Evolutionary conservation across 2,888 invertebrate species (phyloP), one percentile per base, ranked within the genome.

Genomic region (Axea sp.): DNA sequence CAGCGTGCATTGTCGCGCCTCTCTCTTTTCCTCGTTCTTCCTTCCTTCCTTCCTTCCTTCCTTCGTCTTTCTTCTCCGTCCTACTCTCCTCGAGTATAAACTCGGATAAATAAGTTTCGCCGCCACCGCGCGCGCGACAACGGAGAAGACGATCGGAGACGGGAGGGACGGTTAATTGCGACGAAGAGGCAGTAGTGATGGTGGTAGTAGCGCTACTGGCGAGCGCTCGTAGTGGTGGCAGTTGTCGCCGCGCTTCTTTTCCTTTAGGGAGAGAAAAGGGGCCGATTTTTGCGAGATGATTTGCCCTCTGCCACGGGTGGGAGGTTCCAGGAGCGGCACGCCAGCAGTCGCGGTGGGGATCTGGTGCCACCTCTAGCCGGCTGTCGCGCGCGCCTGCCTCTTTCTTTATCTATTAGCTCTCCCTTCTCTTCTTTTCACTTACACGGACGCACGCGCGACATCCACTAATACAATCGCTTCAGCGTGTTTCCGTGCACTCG

Each of bases 261-360:
- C 81, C 80, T 82, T 80, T 49, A 79, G 74, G 73, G 37, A 37
- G 77, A 80, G 83, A 82, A 82, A 82, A 81, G 83, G 82, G 85
- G 82, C 81, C 82, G 84, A 86, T 86, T 87, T 87, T 86, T 86
- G 85, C 83, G 82, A 85, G 85, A 82, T 82, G 83, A 82, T 82
- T 82, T 81, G 81, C 80, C 79, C 80, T 77, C 81, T 77, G 73
- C 73, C 73, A 64, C 78, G 77, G 81, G 82, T 86, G 84, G 87
- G 87, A 84, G 86, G 86, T 80, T 82, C 87, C 83, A 81, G 79
- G 68, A 78, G 78, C 78, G 80, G 80, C 82, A 80, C 80, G 81
- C 78, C 81, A 81, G 75, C 76, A 59, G 69, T 51, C 55, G 55
- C 77, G 76, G 80, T 76, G 79, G 78, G 81, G 79, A 76, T 73